Base-by-base conservation (phyloP, 30 jellyfish, hydroid and myxozoan genomes). In the Hydra vulgaris region DNA sequence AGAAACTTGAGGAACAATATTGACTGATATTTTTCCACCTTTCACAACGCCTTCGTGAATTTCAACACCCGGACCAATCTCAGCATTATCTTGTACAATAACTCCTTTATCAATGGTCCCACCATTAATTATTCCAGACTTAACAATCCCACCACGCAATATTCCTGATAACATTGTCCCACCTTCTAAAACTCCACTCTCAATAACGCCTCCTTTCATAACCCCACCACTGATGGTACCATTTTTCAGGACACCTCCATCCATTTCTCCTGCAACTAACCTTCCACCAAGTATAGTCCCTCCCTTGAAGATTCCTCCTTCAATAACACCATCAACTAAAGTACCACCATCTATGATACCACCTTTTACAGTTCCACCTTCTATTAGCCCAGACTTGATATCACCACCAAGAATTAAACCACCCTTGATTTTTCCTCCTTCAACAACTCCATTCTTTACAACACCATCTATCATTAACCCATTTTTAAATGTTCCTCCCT, bases 51-150 rank as follows among this genome's bases (percentile, higher is more conserved):
- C 85, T 21, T 78, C 85, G 23, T 78, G 85, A 20, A 78, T 77
- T 66, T 84, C 93, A n/a, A 66, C 89, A 77, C 86, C 85, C 0
- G 90, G 25, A 8, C 98, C 98, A 21, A 85, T 84, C 19, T 73
- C 92, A 15, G 93, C 95, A 16, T 93, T 93, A 73, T 89, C 96
- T 68, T 92, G 95, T 73, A 92, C 93, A 55, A 92, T 86, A 3
- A 83, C 96, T 4, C 98, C 98, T 69, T 92, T 90, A 74, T 92
- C 98, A 52, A 92, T 92, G 1, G 87, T 92, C 8, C 98, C 98
- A 15, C 98, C 98, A 23, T 87, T 92, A 7, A 92, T 93, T 0
- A 87, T 87, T 7, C 98, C 98, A 1, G 96, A 95, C 74, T 92
- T 95, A 19, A 92, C 93, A 0, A 82, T 86, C 0, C 98, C 98